Percentiles rank a stretch among this genome's conserved stretches.
Conservation (phyloP, 2,888 invertebrate genomes). For the Seira ritae region DNA sequence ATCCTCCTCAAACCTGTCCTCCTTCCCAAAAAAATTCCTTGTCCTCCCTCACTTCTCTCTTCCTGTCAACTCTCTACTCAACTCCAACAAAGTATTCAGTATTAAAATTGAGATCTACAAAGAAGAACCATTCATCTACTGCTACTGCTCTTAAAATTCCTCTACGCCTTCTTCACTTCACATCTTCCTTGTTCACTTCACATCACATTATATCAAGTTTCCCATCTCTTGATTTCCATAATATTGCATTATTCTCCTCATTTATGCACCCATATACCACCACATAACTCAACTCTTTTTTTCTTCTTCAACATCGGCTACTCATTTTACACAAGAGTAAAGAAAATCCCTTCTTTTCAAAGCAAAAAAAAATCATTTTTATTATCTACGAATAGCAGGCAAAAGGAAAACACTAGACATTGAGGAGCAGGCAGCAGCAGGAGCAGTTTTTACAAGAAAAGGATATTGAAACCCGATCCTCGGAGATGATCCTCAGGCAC, state of each 20-base stretch:
- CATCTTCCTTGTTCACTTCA: not conserved
- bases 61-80: conserved; percentile 3
- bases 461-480: conserved; percentile 61
- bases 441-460: conserved; percentile 35
- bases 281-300: not conserved
- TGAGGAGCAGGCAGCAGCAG: conserved; percentile 18
- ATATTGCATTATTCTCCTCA: not conserved
- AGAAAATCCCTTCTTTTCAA: not conserved
- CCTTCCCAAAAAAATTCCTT: not conserved
- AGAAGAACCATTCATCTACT: too few species aligned
- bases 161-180: too few species aligned
- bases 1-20: conserved; percentile 5
- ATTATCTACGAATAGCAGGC: conserved; percentile 33
- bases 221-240: conserved; percentile 5
- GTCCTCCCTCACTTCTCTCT: conserved; percentile 3
- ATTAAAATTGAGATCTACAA: conserved; percentile 2
- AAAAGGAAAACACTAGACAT: not conserved
- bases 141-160: too few species aligned
- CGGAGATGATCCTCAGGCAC: conserved; percentile 57
- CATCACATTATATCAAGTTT: conserved; percentile 1
- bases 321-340: conserved; percentile 3
- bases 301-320: not conserved
- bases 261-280: conserved; percentile 15
- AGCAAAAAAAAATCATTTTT: conserved; percentile 33
- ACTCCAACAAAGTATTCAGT: not conserved